A percentile compares a stretch with the other conserved stretches of the same genome.
These are phyloP conservation scores for Scolanthus callimorphus DNA, from an alignment of 92 coral and sea anemone species.

Conservation along the genomic window DNA sequence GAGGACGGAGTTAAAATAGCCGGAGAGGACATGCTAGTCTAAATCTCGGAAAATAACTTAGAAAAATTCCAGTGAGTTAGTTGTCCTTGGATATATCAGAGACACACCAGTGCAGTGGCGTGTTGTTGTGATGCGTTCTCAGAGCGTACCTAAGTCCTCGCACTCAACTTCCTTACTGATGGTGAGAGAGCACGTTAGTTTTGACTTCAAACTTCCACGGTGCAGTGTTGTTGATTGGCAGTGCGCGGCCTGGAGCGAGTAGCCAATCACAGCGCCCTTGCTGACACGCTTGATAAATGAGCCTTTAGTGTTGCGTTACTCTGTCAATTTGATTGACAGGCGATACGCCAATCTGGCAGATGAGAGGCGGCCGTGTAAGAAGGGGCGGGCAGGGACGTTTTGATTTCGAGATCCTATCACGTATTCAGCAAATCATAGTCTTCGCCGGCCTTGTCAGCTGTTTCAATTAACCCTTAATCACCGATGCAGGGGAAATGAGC, in stretches of 20 bases:
- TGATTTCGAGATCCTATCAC: constrained; percentile 97
- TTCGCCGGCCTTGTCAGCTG: constrained; percentile 94
- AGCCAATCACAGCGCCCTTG: constrained; percentile 89
- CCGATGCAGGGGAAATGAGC: constrained; percentile 97
- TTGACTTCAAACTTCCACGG: constrained; percentile 90
- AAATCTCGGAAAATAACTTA: constrained; percentile 30
- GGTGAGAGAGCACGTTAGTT: constrained; percentile 97
- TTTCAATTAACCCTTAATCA: constrained; percentile 99
- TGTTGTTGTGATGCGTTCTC: neutral
- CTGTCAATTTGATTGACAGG: constrained; percentile 81
- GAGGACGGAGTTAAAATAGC: constrained; percentile 67
- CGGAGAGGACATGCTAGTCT: constrained; percentile 57
- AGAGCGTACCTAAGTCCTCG: constrained; percentile 23
- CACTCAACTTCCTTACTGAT: constrained; percentile 66
- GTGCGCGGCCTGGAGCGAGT: constrained; percentile 74
- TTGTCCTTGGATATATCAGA: too few species aligned
- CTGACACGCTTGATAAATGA: constrained; percentile 96
- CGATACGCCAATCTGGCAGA: constrained; percentile 81
- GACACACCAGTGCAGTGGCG: constrained; percentile 6
- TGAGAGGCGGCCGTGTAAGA: constrained; percentile 80
- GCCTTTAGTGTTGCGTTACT: constrained; percentile 87
- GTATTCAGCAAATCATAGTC: constrained; percentile 90
- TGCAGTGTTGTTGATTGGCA: constrained; percentile 98
- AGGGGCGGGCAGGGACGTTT: constrained; percentile 97
- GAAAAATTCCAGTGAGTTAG: neutral